Conservation (phyloP, 2,888 invertebrate genomes). For the Melinopterus prodromus region DNA sequence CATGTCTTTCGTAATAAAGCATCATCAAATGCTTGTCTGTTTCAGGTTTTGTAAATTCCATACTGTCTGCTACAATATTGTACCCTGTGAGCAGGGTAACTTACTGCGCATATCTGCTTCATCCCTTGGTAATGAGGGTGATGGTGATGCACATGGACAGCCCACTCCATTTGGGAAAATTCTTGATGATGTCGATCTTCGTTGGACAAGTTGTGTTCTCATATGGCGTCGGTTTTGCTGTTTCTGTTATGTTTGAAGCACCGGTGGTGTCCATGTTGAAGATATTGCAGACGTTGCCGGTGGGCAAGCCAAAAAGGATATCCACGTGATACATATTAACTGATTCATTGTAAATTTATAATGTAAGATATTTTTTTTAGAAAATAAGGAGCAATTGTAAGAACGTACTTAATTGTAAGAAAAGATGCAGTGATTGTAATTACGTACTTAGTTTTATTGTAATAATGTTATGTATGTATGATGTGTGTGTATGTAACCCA, state of each 20-base stretch:
- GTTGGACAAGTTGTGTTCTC: constrained; percentile 84
- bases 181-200: constrained; percentile 80
- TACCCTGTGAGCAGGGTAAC: constrained; percentile 89
- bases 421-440: background rate
- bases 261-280: constrained; percentile 86
- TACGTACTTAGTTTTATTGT: background rate
- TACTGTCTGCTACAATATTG: constrained; percentile 78
- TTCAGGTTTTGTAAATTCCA: constrained; percentile 71
- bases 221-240: constrained; percentile 77
- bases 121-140: constrained; percentile 82
- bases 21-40: background rate
- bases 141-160: constrained; percentile 84
- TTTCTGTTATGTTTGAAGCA: constrained; percentile 85
- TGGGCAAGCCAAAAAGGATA: constrained; percentile 28
- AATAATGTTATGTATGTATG: background rate
- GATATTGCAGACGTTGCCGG: constrained; percentile 56
- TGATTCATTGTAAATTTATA: background rate
- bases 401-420: background rate
- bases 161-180: constrained; percentile 81
- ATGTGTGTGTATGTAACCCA: background rate
- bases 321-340: constrained; percentile 7
- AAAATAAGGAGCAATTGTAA: background rate
- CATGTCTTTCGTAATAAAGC: background rate
- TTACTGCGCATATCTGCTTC: constrained; percentile 86
- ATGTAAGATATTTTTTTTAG: background rate